Evolutionary conservation across 2,888 invertebrate genomes (phyloP), one percentile per base, ranked within the genome.

Genomic region (Phaedon cochleariae): DNA sequence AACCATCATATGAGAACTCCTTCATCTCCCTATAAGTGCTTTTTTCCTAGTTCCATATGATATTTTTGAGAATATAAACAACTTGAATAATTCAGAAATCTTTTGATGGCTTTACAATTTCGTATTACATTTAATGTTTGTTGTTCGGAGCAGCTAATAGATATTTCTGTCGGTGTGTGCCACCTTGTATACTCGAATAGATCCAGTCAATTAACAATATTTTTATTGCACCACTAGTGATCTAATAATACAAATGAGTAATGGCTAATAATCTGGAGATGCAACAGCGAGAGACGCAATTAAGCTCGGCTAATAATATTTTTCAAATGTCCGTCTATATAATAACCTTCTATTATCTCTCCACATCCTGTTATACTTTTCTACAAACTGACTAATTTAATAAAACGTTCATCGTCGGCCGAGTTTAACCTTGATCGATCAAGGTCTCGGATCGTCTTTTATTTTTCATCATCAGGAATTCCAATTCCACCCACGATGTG

Each of bases 291-390:
- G 41, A 41, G 15, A n/a, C 41, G 41, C 41, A 41, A 41, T 41
- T 41, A 15, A 41, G 41, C 41, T 7, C 41, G 7, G 41, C 41
- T 41, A 41, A 41, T 41, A 15, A 41, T 41, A 41, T 41, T 41
- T 41, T 41, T 12, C 15, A 41, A 15, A 12, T 41, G 15, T 4
- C 15, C 41, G 41, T 41, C 41, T n/a, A 41, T 41, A 12, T 15
- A 64, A 65, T 68, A 61, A 54, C 60, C 41, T 52, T 46, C 41
- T 57, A 59, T 62, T 54, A 68, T 63, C 62, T 70, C 66, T 61
- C 64, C 62, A 69, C 70, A 75, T 75, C 75, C 75, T 75, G 75
- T 75, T 75, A 73, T 72, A 75, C 69, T 75, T 74, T 74, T 73
- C 71, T 69, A 65, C 60, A 70, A 66, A 70, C 71, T 70, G 71